Conservation (phyloP, 2,888 invertebrate species). For the Nomada fabriciana region DNA sequence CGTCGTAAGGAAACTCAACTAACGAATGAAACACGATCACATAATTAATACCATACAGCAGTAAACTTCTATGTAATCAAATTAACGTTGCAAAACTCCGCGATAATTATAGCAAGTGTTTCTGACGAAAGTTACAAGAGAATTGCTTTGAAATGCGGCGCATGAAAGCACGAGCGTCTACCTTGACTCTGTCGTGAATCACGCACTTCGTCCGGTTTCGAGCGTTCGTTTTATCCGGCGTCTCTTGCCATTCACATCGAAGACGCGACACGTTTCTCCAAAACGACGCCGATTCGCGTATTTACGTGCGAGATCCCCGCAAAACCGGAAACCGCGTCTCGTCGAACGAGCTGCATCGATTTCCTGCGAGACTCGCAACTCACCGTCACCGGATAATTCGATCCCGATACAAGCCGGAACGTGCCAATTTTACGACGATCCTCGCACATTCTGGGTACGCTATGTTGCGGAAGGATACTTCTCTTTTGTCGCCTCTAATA, state of each 20-base stretch:
- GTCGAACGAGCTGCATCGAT: constrained; percentile 51
- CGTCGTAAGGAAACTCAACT: background rate
- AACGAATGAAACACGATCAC: constrained; percentile 13
- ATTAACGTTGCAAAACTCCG: constrained; percentile 7
- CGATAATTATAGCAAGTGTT: constrained; percentile 7
- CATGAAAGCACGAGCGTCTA: constrained; percentile 1
- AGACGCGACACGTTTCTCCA: constrained; percentile 17
- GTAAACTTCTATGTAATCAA: background rate
- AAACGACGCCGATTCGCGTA: constrained; percentile 32
- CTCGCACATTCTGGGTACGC: constrained; percentile 42
- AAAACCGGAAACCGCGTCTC: constrained; percentile 35
- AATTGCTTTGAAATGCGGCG: background rate
- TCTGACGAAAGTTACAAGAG: constrained; percentile 15
- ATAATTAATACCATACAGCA: constrained; percentile 2
- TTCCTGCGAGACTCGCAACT: constrained; percentile 61
- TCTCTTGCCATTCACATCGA: background rate
- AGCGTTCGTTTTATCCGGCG: background rate
- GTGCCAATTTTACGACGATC: constrained; percentile 40
- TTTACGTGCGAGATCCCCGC: constrained; percentile 51
- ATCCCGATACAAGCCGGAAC: constrained; percentile 55
- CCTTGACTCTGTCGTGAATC: background rate
- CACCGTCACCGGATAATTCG: constrained; percentile 62
- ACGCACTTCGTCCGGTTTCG: background rate
- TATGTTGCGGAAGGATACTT: constrained; percentile 18
- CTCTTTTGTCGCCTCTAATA: constrained; percentile 2